Evolutionary conservation across 2,888 invertebrate genomes (phyloP), one percentile per base, ranked within the genome.

Genomic region (Dynastes maya): DNA sequence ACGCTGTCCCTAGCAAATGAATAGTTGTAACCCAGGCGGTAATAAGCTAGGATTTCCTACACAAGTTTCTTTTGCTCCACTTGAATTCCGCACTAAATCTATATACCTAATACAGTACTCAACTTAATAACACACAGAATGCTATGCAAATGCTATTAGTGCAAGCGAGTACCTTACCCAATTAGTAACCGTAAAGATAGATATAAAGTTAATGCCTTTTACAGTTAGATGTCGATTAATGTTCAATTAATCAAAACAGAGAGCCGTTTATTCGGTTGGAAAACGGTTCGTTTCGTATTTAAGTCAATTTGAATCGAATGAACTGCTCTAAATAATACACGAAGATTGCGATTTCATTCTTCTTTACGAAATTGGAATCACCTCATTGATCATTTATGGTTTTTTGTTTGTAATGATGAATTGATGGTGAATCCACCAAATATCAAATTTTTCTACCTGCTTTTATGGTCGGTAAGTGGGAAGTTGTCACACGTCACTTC

Each of bases 141-240:
- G 5, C 22, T 22, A 6, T 16, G 8, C 8, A 22, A 9, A 16
- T 58, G 22, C 22, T 22, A 16, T 22, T 58, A 58, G 55, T 16
- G 55, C 27, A 22, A 58, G 16, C 55, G 9, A 58, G 55, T 58
- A 22, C 55, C 55, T 58, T 27, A 58, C 27, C 22, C 27, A 58
- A 58, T 58, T 58, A 58, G 55, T 22, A 16, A 3, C 16, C 22
- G 22, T 58, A 58, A n/a, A 8, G 45, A 58, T 9, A 58, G 55
- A 58, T 58, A 22, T 22, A 22, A 22, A 58, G 55, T 58, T 58
- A 58, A 58, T 58, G n/a, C 16, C 8, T 58, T 58, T 58, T 58
- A 58, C 55, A 58, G 55, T 58, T 58, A 58, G 16, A 16, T 58
- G n/a, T 58, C 55, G 55, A 58, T 58, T 58, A 58, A 22, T 58